Evolutionary conservation across 2,888 invertebrate species (phyloP), one percentile per base, ranked within the genome.

Genomic region (Heliconius ismenius): DNA sequence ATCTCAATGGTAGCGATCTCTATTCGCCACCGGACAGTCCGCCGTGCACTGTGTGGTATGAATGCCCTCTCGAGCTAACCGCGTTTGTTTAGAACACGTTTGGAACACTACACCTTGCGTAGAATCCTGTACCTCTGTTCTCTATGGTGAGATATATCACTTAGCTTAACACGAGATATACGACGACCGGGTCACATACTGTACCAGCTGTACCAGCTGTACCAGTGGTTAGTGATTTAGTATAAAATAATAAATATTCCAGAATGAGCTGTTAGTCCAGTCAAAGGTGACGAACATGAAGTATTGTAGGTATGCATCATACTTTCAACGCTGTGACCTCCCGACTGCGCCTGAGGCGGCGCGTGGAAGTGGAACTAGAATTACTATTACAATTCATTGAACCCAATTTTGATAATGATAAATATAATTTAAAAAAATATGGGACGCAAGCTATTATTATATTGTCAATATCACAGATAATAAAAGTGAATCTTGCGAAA

Each of bases 261-360:
- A 36, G 15, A 67, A 54, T 18, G 21, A 58, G 24, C 2, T 18
- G 49, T 18, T 58, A 24, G 10, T 26, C 49, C 21, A 74, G 24
- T 67, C 58, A 74, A 32, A 67, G 65, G 39, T 67, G 26, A 39
- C 54, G 28, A 36, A 54, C 58, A 60, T 39, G 74, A 67, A 74
- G 67, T 39, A 60, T 36, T n/a, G 10, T 49, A 18, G 43, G 43
- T 36, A 58, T 54, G 21, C 26, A 74, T 67, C 73, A 73, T 63
- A 69, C 73, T 75, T 73, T 78, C 68, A 75, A 73, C 78, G 62
- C 67, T 62, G 26, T 54, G 78, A 75, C 72, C 78, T 73, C 65
- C 65, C 54, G 39, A 54, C 39, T 43, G 75, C 75, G 73, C 43
- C 70, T 24, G 69, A 43, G 69, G 72, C 60, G 60, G 10, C 10